Evolutionary conservation across 2,113 vertebrate genomes (phyloP).

Genomic region (Hylia prasina): DNA sequence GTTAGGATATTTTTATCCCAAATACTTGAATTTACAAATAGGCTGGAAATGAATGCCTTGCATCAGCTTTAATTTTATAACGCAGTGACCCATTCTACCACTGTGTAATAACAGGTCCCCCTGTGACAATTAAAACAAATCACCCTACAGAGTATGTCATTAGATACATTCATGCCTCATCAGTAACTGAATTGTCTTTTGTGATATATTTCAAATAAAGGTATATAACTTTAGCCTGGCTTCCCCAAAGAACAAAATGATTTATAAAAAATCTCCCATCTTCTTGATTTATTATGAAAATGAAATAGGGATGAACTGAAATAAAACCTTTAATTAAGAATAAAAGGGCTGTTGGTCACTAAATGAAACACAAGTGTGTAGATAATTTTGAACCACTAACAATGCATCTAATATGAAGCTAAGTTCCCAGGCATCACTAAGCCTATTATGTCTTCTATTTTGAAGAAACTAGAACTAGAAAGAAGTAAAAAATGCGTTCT

Average conservation of each 20-base stretch:
- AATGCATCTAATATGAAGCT: not conserved
- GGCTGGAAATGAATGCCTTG: slow-evolving; percentile 80
- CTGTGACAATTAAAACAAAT: slow-evolving; percentile 95
- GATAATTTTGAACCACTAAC: not conserved
- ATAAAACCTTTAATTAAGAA: slow-evolving; percentile 16
- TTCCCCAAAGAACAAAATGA: slow-evolving; percentile 20
- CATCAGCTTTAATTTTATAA: slow-evolving; percentile 88
- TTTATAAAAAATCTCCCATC: slow-evolving; percentile 22
- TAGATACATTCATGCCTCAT: slow-evolving; percentile 88
- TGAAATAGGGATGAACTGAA: not conserved
- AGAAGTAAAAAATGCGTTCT: not conserved
- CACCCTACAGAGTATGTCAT: slow-evolving; percentile 81
- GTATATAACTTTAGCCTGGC: not conserved
- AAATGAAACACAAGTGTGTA: not conserved
- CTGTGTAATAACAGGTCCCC: slow-evolving; percentile 84
- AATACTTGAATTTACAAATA: slow-evolving; percentile 84
- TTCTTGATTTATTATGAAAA: not conserved
- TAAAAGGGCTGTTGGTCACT: slow-evolving; percentile 27
- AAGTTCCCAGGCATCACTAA: not conserved
- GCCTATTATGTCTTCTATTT: not conserved
- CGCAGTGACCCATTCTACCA: slow-evolving; percentile 85
- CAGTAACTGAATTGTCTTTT: slow-evolving; percentile 85
- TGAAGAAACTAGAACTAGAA: not conserved
- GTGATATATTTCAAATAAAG: slow-evolving; percentile 80
- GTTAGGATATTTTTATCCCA: slow-evolving; percentile 73